Evolutionary conservation across 2,888 invertebrate genomes (phyloP).

Genomic region (Penaeus monodon): DNA sequence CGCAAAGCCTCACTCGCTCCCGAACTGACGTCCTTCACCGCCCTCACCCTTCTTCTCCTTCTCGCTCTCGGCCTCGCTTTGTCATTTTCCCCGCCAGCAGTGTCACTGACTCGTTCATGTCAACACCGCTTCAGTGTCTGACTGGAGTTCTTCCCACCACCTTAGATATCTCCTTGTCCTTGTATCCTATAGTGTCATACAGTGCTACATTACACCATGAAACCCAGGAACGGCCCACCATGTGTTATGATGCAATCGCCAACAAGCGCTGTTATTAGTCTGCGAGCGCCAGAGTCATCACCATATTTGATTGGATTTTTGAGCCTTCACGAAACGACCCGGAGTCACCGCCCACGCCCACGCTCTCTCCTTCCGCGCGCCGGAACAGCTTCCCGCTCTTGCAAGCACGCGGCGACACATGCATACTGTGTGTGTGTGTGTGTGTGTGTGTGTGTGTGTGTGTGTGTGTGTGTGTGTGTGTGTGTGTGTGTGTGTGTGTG

Average conservation of each 20-base stretch:
- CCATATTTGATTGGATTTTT: too few relatives aligned
- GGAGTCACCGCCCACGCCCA: neutral
- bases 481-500: conserved; percentile 8
- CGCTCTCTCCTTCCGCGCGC: neutral
- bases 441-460: conserved; percentile 11
- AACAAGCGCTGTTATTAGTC: too few relatives aligned
- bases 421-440: conserved; percentile 4
- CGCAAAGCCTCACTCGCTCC: neutral
- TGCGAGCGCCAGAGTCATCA: too few relatives aligned
- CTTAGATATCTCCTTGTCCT: too few relatives aligned
- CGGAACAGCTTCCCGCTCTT: neutral
- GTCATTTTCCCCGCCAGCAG: neutral
- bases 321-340: too few relatives aligned
- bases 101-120: neutral
- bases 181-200: too few relatives aligned
- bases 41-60: neutral
- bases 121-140: neutral
- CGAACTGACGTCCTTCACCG: neutral
- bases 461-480: conserved; percentile 14
- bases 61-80: neutral
- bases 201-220: too few relatives aligned
- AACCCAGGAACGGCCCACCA: too few relatives aligned
- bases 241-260: too few relatives aligned
- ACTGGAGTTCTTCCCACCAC: too few relatives aligned
- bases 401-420: neutral